These are phyloP conservation scores for Sesia apiformis DNA, from an alignment of 2,888 invertebrate species.

Conservation along the genomic window DNA sequence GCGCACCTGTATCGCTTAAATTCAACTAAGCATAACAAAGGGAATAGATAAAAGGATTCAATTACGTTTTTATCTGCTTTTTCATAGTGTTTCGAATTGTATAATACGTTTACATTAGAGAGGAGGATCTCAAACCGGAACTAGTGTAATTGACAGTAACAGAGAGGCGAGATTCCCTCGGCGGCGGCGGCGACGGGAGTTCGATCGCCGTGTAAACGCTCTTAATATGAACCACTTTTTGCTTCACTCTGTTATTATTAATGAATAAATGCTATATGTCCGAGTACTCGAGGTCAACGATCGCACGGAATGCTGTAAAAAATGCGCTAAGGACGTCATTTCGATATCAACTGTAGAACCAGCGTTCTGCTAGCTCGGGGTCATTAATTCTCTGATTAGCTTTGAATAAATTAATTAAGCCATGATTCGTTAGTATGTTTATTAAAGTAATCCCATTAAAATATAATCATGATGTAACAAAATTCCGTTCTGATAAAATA, in stretches of 20 bases:
- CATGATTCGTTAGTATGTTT: slow-evolving; percentile 14
- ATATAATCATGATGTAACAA: not conserved
- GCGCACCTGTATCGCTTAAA: too few relatives aligned
- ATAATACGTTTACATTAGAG: slow-evolving; percentile 18
- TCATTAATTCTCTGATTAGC: slow-evolving; percentile 47
- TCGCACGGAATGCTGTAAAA: slow-evolving; percentile 64
- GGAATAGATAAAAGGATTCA: too few relatives aligned
- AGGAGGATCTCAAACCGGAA: slow-evolving; percentile 69
- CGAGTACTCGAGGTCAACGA: slow-evolving; percentile 61
- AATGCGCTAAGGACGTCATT: slow-evolving; percentile 61
- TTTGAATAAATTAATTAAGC: slow-evolving; percentile 39
- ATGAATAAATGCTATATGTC: slow-evolving; percentile 59
- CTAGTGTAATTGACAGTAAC: slow-evolving; percentile 54
- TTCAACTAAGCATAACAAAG: too few relatives aligned
- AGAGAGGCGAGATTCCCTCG: slow-evolving; percentile 15
- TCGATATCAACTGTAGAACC: slow-evolving; percentile 41
- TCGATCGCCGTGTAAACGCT: slow-evolving; percentile 38
- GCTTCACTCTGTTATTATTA: slow-evolving; percentile 52
- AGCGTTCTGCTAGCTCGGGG: slow-evolving; percentile 29
- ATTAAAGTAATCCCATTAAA: slow-evolving; percentile 9
- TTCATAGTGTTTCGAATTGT: too few relatives aligned
- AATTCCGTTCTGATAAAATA: not conserved
- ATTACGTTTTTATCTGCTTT: too few relatives aligned
- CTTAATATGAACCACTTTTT: slow-evolving; percentile 61
- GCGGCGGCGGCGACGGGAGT: slow-evolving; percentile 9